Evolutionary conservation across 1,140 invertebrate species (phyloP).

Genomic region (Anthonomus grandis): DNA sequence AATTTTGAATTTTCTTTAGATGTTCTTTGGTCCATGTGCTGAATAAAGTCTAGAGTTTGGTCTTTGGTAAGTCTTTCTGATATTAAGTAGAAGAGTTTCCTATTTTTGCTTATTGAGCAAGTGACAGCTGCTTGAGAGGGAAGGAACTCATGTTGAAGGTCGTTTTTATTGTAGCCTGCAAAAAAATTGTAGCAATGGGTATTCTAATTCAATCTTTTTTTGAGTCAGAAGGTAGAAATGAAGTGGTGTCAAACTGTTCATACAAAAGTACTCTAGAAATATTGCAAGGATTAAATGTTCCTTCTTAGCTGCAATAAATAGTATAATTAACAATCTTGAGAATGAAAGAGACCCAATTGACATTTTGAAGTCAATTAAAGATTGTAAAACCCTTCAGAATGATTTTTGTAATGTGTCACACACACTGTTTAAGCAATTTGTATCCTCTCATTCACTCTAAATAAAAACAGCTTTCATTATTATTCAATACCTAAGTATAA

Average conservation of each 20-base stretch:
- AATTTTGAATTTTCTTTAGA: conserved; percentile 15
- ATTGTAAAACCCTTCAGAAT: too few relatives aligned
- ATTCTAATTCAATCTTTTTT: background rate
- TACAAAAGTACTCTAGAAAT: background rate
- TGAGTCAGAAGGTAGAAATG: too few relatives aligned
- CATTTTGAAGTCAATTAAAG: too few relatives aligned
- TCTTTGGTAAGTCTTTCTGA: conserved; percentile 31
- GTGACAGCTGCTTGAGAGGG: conserved; percentile 19
- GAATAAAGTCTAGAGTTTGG: conserved; percentile 28
- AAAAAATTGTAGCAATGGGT: background rate
- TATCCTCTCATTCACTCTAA: too few relatives aligned
- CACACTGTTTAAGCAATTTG: too few relatives aligned
- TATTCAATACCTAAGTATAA: too few relatives aligned
- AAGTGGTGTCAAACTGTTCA: background rate
- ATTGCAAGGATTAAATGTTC: too few relatives aligned
- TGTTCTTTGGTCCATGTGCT: conserved; percentile 24
- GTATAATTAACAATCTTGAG: too few relatives aligned
- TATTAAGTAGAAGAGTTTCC: conserved; percentile 34
- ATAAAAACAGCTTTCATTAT: too few relatives aligned
- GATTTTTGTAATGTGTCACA: too few relatives aligned
- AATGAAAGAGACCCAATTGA: too few relatives aligned
- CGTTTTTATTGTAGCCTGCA: conserved; percentile 32
- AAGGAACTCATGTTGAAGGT: conserved; percentile 26
- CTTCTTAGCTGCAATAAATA: too few relatives aligned
- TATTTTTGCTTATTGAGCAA: conserved; percentile 25